Evolutionary conservation across 2,797 vertebrate species (phyloP).

Genomic region (Pseudochromis fuscus): DNA sequence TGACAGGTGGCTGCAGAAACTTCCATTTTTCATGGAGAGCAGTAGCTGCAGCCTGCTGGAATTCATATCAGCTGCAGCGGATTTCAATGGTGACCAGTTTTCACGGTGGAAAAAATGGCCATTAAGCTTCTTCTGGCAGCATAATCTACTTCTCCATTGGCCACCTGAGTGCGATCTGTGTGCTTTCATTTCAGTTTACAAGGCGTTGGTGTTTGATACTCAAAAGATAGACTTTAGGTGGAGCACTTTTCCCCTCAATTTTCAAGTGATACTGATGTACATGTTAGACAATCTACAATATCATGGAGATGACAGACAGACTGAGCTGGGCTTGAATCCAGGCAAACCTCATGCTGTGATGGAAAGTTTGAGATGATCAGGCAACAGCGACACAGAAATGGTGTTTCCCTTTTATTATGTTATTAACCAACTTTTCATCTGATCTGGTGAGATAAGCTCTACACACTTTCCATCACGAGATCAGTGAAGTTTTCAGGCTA

Average conservation of each 20-base stretch:
- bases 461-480: conserved; percentile 60
- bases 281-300: conserved; percentile 70
- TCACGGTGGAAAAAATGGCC: conserved; percentile 19
- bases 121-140: conserved; percentile 24
- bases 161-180: conserved; percentile 11
- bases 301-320: conserved; percentile 70
- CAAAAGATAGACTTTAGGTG: conserved; percentile 58
- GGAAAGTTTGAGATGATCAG: conserved; percentile 82
- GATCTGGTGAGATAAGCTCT: conserved; percentile 62
- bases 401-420: conserved; percentile 51
- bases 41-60: conserved; percentile 27
- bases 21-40: conserved; percentile 14
- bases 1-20: conserved; percentile 53
- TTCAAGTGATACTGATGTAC: conserved; percentile 56
- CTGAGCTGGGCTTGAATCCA: conserved; percentile 65
- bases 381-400: conserved; percentile 81
- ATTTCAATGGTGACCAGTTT: conserved; percentile 27
- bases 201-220: conserved; percentile 53
- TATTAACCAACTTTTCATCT: conserved; percentile 62
- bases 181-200: conserved; percentile 23
- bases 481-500: conserved; percentile 66
- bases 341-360: conserved; percentile 80
- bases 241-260: conserved; percentile 61
- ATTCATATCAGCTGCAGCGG: conserved; percentile 20
- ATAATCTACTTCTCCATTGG: conserved; percentile 9